Evolutionary conservation across 2,888 invertebrate genomes (phyloP).

Genomic region (Brachypterus glaber): DNA sequence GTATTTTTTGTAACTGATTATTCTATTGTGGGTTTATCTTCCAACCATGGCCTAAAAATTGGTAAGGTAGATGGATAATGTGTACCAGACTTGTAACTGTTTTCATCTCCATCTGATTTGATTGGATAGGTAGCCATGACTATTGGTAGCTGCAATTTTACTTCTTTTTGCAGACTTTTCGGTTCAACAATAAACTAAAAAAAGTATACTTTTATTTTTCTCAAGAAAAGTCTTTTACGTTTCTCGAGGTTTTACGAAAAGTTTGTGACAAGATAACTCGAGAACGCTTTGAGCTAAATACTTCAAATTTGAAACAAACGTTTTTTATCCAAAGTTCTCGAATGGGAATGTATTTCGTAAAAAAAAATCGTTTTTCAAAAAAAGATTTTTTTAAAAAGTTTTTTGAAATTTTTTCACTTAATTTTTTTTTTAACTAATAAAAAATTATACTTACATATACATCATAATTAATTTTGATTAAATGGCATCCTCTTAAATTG

Average conservation of each 20-base stretch:
- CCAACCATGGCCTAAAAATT: conserved; percentile 82
- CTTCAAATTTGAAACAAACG: too few relatives aligned
- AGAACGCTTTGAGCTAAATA: too few relatives aligned
- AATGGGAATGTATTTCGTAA: too few relatives aligned
- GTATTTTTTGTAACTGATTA: too few relatives aligned
- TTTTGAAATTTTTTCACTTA: background rate
- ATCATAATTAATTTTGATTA: conserved; percentile 88
- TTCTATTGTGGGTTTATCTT: conserved; percentile 51
- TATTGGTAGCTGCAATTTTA: conserved; percentile 84
- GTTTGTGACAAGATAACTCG: too few relatives aligned
- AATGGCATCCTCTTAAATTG: conserved; percentile 85
- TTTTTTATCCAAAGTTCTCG: too few relatives aligned
- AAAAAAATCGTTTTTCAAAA: too few relatives aligned
- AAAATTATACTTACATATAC: conserved; percentile 63
- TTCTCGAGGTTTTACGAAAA: too few relatives aligned
- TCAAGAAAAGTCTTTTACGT: too few relatives aligned
- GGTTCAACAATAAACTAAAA: conserved; percentile 81
- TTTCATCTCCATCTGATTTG: conserved; percentile 55
- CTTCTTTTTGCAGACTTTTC: conserved; percentile 83
- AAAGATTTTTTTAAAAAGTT: background rate
- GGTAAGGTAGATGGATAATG: conserved; percentile 88
- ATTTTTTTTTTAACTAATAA: background rate
- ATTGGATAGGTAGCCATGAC: conserved; percentile 87
- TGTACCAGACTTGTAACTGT: conserved; percentile 67
- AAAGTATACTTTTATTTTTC: conserved; percentile 6